A percentile compares a stretch with the other conserved stretches of the same genome.
phyloP scores from a whole-genome alignment of 2,888 invertebrate species.

The Mesochorus sp. region DNA sequence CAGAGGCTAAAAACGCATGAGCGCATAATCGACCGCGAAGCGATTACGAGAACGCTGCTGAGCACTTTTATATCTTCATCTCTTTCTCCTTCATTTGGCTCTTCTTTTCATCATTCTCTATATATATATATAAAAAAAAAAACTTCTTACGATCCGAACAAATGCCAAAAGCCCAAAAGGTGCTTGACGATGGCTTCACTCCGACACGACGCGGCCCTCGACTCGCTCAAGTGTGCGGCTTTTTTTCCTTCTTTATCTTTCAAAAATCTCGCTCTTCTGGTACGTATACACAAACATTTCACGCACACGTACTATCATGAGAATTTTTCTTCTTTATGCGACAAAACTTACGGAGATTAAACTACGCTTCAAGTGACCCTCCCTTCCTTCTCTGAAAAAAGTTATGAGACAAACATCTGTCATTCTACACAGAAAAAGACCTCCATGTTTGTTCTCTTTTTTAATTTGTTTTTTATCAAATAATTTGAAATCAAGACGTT shows the following conservation, averaged over 20 bases:
- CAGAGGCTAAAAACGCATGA: slow-evolving; percentile 51
- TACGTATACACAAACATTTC: not conserved
- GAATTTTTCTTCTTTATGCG: slow-evolving; percentile 6
- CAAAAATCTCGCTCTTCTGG: slow-evolving; percentile 42
- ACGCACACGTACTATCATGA: not conserved
- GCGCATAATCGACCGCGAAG: slow-evolving; percentile 53
- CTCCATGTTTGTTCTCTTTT: too few relatives aligned
- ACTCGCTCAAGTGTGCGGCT: slow-evolving; percentile 47
- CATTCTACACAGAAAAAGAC: too few relatives aligned
- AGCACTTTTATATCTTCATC: slow-evolving; percentile 22
- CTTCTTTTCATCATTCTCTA: slow-evolving; percentile 14
- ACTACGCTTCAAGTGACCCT: not conserved
- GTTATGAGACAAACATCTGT: too few relatives aligned
- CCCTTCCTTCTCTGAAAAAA: not conserved
- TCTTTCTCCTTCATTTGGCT: slow-evolving; percentile 12
- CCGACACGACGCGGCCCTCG: slow-evolving; percentile 44
- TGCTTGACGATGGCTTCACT: slow-evolving; percentile 55
- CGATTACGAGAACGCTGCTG: slow-evolving; percentile 53
- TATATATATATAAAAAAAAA: slow-evolving; percentile 44
- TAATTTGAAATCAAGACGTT: too few relatives aligned
- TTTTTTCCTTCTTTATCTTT: slow-evolving; percentile 51
- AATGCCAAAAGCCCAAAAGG: slow-evolving; percentile 60
- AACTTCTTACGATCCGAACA: slow-evolving; percentile 51
- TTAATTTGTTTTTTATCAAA: too few relatives aligned
- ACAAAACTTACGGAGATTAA: not conserved